Base-by-base conservation (phyloP, 2,113 vertebrate genomes). In the Glaucomys volans region DNA sequence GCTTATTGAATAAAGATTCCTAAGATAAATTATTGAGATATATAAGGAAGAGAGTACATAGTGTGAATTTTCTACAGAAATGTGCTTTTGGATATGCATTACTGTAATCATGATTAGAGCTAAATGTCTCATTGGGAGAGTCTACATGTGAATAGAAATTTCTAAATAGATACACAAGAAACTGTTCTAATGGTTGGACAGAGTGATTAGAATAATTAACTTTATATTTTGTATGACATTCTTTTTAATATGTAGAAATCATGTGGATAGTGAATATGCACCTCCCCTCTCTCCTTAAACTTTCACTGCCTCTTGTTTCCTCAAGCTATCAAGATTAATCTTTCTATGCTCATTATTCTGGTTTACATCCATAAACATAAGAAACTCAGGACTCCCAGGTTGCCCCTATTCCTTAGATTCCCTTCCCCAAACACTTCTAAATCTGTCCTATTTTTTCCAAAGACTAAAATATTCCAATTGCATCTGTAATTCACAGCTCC, bases 281-380 rank as follows among this genome's bases (percentile, higher is more conserved):
- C 37, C 22, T n/a, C 1, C 22, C 4, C 4, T 35, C 0, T 28
- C 1, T 8, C 40, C 52, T 71, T 11, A 22, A 10, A 30, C 1
- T 8, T 16, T 89, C 11, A 35, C 8, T 37, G 13, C 42, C 22
- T 22, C 57, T 94, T 40, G 71, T 44, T 37, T 81, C 2, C 47
- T 42, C 82, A 35, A 42, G 28, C 11, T 87, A 3, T 64, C 42
- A 69, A 35, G 22, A 91, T 10, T 57, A 71, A 62, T 64, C 8
- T 4, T 64, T 24, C 77, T 72, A 83, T 28, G 3, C 5, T 42
- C n/a, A 35, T 88, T 69, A 30, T 83, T 16, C 4, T 91, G 57
- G 4, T 90, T 77, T 62, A 57, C 0, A 14, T 66, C 37, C 26
- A 57, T n/a, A 81, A 71, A 57, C 35, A 28, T 16, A 44, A 50